phyloP scores from a whole-genome alignment of 2,113 vertebrate genomes.

The Gopherus flavomarginatus region DNA sequence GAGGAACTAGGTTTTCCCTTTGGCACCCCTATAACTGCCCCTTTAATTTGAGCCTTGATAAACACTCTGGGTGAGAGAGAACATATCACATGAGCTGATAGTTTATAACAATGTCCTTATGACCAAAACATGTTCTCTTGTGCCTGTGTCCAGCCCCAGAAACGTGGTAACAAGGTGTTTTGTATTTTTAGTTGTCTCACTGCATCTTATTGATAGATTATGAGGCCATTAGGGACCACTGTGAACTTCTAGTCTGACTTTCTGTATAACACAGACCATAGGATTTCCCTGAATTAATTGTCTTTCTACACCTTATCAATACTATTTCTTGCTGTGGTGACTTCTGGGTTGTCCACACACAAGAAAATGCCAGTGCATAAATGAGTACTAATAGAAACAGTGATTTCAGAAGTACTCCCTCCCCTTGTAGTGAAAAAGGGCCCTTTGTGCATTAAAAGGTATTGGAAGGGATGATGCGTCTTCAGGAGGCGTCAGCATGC shows the following conservation, averaged over 20 bases:
- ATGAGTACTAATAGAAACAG: not conserved
- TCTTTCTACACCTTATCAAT: not conserved
- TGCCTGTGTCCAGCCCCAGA: not conserved
- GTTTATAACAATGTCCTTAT: not conserved
- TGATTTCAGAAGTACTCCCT: not conserved
- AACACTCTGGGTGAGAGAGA: rapidly evolving
- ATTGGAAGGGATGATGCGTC: not conserved
- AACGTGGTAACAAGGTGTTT: not conserved
- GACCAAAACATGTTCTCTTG: not conserved
- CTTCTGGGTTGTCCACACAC: not conserved
- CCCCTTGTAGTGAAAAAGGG: not conserved
- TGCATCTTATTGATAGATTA: not conserved
- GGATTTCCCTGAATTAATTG: too few species aligned
- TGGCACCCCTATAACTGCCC: conserved; percentile 28
- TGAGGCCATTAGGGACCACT: too few species aligned
- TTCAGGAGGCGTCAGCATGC: not conserved
- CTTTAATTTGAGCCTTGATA: not conserved
- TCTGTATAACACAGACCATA: too few species aligned
- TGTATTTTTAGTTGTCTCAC: not conserved
- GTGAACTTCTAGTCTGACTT: too few species aligned
- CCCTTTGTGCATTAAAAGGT: not conserved
- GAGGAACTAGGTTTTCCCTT: conserved; percentile 1
- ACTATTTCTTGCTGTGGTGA: not conserved
- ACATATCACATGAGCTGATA: not conserved
- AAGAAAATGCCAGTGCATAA: not conserved